phyloP scores from a whole-genome alignment of 1,140 invertebrate species.

The Apis laboriosa region DNA sequence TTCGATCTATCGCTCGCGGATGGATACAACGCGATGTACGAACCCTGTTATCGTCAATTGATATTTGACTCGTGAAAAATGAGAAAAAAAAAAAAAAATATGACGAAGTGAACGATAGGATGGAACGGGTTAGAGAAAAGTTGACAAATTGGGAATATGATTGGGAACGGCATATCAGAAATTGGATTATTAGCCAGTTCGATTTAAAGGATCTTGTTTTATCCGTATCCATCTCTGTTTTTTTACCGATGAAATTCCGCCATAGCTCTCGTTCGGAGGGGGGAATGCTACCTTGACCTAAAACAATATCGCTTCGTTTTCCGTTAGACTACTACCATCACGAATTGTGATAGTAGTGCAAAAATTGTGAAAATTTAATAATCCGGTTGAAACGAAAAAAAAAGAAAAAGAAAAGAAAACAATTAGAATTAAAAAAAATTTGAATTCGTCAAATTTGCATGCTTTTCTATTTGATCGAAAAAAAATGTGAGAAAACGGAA shows the following conservation, averaged over 20 bases:
- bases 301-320: constrained; percentile 2
- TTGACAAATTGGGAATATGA: constrained; percentile 1
- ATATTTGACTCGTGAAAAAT: background rate
- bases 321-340: background rate
- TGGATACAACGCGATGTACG: too few species aligned
- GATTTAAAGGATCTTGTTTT: constrained; percentile 1
- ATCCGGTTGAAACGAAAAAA: background rate
- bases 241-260: background rate
- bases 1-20: too few species aligned
- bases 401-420: too few species aligned
- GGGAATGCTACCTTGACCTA: background rate
- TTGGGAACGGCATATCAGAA: background rate
- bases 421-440: background rate
- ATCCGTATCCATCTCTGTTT: background rate
- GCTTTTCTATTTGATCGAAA: too few species aligned
- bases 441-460: too few species aligned
- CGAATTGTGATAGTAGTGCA: background rate
- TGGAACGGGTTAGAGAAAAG: background rate
- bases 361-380: background rate
- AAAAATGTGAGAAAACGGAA: background rate
- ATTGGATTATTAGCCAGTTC: constrained; percentile 18
- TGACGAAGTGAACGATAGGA: background rate
- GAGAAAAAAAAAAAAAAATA: background rate
- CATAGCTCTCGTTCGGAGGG: background rate
- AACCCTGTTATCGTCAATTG: background rate